Percentiles rank a stretch among this genome's conserved stretches.
These are phyloP conservation scores for Taphrorychus bicolor DNA, from an alignment of 2,888 invertebrate species.

Conservation along the genomic window DNA sequence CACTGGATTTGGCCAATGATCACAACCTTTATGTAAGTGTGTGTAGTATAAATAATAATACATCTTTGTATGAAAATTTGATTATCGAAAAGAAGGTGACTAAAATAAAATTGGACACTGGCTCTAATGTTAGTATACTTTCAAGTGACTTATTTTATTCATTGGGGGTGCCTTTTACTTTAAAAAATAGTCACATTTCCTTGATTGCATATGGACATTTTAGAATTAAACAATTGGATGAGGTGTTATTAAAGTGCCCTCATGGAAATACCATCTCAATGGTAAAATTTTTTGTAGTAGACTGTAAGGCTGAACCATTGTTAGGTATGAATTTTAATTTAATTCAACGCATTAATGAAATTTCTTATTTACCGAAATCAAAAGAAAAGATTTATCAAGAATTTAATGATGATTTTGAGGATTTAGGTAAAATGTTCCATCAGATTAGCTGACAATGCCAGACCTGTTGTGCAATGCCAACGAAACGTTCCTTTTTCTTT, in stretches of 20 bases:
- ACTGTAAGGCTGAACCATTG: neutral
- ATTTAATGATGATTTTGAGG: conserved; percentile 32
- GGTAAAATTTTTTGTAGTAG: too few species aligned
- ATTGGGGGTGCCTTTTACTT: neutral
- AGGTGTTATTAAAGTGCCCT: neutral
- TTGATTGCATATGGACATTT: neutral
- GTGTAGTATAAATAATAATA: neutral
- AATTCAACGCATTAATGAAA: conserved; percentile 9
- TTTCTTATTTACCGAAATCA: conserved; percentile 15
- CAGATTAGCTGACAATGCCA: conserved; percentile 32
- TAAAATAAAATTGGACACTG: neutral
- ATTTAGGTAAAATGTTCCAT: conserved; percentile 32
- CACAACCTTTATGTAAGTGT: neutral
- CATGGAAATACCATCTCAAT: too few species aligned
- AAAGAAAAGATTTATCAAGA: conserved; percentile 15
- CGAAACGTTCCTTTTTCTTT: conserved; percentile 43
- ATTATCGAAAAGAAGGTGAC: neutral
- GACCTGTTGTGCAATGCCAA: conserved; percentile 35
- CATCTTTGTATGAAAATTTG: neutral
- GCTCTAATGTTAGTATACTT: neutral
- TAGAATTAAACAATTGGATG: neutral
- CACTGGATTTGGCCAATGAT: too few species aligned
- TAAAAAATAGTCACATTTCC: neutral
- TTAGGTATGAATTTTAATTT: too few species aligned
- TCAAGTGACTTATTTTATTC: neutral